A percentile compares a stretch with the other conserved stretches of the same genome.
Evolutionary conservation across 2,113 vertebrate species (phyloP).

Genomic region (Macrotus californicus): DNA sequence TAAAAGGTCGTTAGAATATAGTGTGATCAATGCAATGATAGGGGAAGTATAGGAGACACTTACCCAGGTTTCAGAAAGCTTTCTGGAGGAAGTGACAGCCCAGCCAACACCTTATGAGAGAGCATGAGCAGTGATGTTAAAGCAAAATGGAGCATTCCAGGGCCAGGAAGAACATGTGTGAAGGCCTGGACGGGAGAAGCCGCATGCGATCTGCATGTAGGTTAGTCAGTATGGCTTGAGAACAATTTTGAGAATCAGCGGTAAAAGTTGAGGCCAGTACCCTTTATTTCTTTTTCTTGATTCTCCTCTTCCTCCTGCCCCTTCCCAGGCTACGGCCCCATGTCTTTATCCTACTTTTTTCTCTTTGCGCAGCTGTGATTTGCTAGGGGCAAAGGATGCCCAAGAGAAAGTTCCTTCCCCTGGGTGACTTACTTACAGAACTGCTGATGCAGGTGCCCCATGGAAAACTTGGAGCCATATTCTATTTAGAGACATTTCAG

Average conservation of each 20-base stretch:
- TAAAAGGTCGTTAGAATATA: not conserved
- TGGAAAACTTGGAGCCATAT: constrained; percentile 58
- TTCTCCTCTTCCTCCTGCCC: not conserved
- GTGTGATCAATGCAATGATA: not conserved
- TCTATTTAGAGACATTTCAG: constrained; percentile 65
- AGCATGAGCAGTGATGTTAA: not conserved
- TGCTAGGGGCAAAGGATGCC: constrained; percentile 46
- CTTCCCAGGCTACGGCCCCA: not conserved
- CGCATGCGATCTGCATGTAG: too few relatives aligned
- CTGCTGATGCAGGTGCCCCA: constrained; percentile 60
- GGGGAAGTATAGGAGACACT: not conserved
- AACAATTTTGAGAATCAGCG: not conserved
- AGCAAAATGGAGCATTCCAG: not conserved
- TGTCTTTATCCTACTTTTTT: constrained; percentile 24
- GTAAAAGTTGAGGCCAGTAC: not conserved
- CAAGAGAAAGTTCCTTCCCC: constrained; percentile 24
- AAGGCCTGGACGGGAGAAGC: not conserved
- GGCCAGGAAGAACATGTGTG: not conserved
- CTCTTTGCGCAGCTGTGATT: constrained; percentile 24
- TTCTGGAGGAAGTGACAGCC: not conserved
- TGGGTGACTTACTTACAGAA: constrained; percentile 54
- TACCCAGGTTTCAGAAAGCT: not conserved
- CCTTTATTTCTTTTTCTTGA: not conserved
- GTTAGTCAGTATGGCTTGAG: not conserved
- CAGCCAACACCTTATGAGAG: not conserved